Base-by-base conservation (phyloP, 1,140 invertebrate genomes). In the Lanistes nyassanus region DNA sequence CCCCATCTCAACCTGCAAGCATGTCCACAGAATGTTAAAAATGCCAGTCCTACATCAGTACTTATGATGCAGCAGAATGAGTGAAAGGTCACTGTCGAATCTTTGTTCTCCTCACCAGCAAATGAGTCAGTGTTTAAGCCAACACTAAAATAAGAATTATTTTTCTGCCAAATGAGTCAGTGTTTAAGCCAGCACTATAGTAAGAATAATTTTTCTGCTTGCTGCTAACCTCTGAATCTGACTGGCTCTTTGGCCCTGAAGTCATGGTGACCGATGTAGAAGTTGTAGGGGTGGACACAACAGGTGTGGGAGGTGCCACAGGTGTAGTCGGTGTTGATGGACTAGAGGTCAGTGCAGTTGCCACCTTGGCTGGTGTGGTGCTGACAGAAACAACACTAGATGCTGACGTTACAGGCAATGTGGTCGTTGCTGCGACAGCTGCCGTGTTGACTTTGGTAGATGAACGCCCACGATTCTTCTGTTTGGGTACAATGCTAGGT, bases 341-440 rank as follows among this genome's bases (percentile, higher is more conserved):
- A 29, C 65, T 67, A n/a, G 65, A 67, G n/a, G 72, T 60, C 51
- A 78, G 66, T 70, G 74, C 37, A 39, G 76, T 79, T 70, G 79
- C 76, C 90, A 90, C 68, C 88, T 88, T 55, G 86, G 85, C 16
- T 85, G 55, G 66, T n/a, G 55, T 51, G n/a, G 65, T 42, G 37
- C 39, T 37, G 23, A 37, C 65, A 1, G 65, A 23, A 2, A 21
- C 39, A 23, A 39, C 7, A 2, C 9, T 21, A 37, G 34, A 21
- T n/a, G 65, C 62, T 21, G 62, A 31, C 19, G 37, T 16, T 47
- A 47, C 42, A 47, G 42, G 9, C 9, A 47, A 13, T 39, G 42
- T 53, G 67, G 67, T 13, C 23, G 37, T 42, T 19, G n/a, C 21
- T 39, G 36, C 2, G 39, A 26, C 34, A n/a, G 66, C 0, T 36